These are phyloP conservation scores for Hemicrepidius hirtus DNA, from an alignment of 2,888 invertebrate species.

Conservation along the genomic window DNA sequence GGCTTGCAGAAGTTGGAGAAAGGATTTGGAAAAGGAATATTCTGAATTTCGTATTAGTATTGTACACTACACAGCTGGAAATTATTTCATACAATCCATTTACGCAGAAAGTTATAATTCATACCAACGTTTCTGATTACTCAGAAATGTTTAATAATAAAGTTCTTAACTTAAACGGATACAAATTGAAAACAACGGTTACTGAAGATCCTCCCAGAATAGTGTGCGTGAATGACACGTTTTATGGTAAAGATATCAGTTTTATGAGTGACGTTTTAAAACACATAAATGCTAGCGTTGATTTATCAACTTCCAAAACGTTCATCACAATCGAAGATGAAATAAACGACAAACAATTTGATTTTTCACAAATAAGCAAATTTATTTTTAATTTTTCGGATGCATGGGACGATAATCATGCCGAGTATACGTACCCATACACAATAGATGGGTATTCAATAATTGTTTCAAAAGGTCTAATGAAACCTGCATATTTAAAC, in stretches of 20 bases:
- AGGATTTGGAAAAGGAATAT: conserved; percentile 25
- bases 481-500: background rate
- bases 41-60: conserved; percentile 29
- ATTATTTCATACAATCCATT: conserved; percentile 32
- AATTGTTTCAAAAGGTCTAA: background rate
- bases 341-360: background rate
- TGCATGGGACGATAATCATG: no score
- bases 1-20: background rate
- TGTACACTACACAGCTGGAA: conserved; percentile 10
- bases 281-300: background rate
- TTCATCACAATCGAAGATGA: background rate
- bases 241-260: conserved; percentile 5
- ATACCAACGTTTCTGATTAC: background rate
- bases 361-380: background rate
- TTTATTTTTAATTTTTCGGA: background rate
- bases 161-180: background rate
- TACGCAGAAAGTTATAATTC: background rate
- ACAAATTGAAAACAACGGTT: background rate
- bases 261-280: background rate
- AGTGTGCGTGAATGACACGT: background rate
- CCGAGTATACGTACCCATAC: conserved; percentile 7
- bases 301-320: background rate
- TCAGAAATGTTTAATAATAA: background rate
- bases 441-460: conserved; percentile 10
- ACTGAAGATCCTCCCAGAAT: conserved; percentile 10